Evolutionary conservation across 2,113 vertebrate species (phyloP).

Genomic region (Azemiops feae): DNA sequence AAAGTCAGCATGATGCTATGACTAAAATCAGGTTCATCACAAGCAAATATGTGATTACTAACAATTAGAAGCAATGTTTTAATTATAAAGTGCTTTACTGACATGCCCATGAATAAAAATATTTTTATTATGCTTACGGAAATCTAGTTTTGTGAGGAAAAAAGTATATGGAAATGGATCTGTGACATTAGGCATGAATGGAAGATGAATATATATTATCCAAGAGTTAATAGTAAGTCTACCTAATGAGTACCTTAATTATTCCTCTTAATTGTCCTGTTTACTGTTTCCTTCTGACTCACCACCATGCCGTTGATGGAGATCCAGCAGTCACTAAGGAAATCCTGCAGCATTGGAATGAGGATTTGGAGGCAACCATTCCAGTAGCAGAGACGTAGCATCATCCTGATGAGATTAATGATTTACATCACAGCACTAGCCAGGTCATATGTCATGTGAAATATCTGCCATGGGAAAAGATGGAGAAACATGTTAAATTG

Average conservation of each 20-base stretch:
- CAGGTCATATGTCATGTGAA: slow-evolving; percentile 98
- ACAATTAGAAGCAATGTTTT: background rate
- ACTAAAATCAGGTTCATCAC: background rate
- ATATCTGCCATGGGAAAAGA: slow-evolving; percentile 76
- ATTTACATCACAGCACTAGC: slow-evolving; percentile 95
- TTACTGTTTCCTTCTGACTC: slow-evolving; percentile 47
- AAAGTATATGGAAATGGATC: background rate
- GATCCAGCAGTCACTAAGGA: slow-evolving; percentile 95
- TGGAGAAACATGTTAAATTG: background rate
- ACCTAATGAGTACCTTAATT: background rate
- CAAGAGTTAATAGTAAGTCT: background rate
- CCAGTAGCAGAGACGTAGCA: slow-evolving; percentile 96
- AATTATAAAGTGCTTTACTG: background rate
- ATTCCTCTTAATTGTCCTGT: background rate
- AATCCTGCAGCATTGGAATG: slow-evolving; percentile 97
- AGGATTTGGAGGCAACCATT: slow-evolving; percentile 97
- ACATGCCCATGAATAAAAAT: background rate
- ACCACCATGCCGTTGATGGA: slow-evolving; percentile 99
- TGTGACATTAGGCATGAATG: background rate
- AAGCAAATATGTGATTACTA: background rate
- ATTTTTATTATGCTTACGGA: background rate
- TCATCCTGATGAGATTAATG: slow-evolving; percentile 96
- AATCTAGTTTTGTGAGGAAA: background rate
- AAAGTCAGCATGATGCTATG: background rate
- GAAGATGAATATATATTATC: background rate